Evolutionary conservation across 2,888 invertebrate species (phyloP).

Genomic region (Mesorhabditis belari): DNA sequence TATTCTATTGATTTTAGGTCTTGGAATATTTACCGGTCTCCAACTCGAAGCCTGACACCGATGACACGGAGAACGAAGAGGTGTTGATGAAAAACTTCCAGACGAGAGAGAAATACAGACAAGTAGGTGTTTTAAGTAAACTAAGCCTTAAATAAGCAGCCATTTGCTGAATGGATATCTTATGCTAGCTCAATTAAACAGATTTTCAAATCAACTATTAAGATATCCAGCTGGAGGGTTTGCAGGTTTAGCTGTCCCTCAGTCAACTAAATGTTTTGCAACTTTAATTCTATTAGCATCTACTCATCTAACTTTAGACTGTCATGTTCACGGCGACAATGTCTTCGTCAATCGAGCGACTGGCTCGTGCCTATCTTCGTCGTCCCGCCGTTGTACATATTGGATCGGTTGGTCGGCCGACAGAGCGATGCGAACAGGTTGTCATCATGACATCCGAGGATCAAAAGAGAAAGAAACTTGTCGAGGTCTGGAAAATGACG

Average conservation of each 20-base stretch:
- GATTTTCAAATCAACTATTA: too few species aligned
- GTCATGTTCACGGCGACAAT: constrained; percentile 99
- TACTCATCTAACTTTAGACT: constrained; percentile 72
- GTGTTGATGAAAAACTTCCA: constrained; percentile 85
- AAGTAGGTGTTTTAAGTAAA: constrained; percentile 56
- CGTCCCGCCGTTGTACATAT: constrained; percentile 95
- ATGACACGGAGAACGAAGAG: constrained; percentile 90
- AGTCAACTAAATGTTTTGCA: too few species aligned
- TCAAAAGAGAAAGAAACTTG: constrained; percentile 86
- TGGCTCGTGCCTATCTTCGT: constrained; percentile 86
- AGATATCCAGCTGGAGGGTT: too few species aligned
- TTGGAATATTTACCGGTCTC: constrained; percentile 94
- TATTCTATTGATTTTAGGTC: constrained; percentile 10
- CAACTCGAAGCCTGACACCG: constrained; percentile 93
- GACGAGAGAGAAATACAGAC: constrained; percentile 90
- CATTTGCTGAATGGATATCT: neutral
- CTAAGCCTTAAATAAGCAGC: neutral
- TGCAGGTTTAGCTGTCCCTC: too few species aligned
- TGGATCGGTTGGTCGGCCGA: constrained; percentile 85
- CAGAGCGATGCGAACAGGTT: constrained; percentile 86
- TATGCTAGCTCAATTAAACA: too few species aligned
- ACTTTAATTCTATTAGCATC: too few species aligned
- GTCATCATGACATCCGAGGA: constrained; percentile 89
- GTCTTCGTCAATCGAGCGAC: constrained; percentile 92
- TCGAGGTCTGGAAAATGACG: constrained; percentile 80